A percentile compares a stretch with the other conserved stretches of the same genome.
These are phyloP conservation scores for Talpa occidentalis DNA, from an alignment of 2,113 vertebrate genomes.

Conservation along the genomic window DNA sequence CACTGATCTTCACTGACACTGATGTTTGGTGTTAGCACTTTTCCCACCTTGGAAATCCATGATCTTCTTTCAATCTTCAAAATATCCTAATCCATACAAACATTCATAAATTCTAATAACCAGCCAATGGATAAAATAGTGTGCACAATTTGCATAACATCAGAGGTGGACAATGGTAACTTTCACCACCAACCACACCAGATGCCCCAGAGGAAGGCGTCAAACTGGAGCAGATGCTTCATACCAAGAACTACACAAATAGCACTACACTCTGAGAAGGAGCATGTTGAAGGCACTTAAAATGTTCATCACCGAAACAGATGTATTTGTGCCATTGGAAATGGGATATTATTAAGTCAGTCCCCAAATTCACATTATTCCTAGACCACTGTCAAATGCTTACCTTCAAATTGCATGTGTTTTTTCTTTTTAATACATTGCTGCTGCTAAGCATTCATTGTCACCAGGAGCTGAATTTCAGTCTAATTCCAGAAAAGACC, in stretches of 20 bases:
- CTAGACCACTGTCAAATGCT: slow-evolving; percentile 23
- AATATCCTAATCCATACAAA: neutral
- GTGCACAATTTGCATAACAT: neutral
- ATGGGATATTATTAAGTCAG: neutral
- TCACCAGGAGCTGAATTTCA: slow-evolving; percentile 38
- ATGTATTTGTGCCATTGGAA: neutral
- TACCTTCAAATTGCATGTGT: neutral
- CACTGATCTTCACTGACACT: neutral
- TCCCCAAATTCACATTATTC: neutral
- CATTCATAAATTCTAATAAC: neutral
- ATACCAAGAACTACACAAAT: neutral
- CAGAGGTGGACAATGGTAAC: neutral
- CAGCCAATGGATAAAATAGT: neutral
- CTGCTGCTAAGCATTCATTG: slow-evolving; percentile 36
- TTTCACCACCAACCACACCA: neutral
- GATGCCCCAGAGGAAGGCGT: neutral
- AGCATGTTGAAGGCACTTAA: neutral
- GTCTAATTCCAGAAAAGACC: slow-evolving; percentile 13
- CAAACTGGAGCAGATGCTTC: neutral
- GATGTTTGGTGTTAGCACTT: neutral
- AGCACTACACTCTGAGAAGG: neutral
- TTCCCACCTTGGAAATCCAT: neutral
- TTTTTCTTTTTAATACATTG: slow-evolving; percentile 52
- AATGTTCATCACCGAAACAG: neutral
- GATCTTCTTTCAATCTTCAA: neutral